Conservation (phyloP, 1,140 invertebrate genomes). For the Venustaconcha ellipsiformis region DNA sequence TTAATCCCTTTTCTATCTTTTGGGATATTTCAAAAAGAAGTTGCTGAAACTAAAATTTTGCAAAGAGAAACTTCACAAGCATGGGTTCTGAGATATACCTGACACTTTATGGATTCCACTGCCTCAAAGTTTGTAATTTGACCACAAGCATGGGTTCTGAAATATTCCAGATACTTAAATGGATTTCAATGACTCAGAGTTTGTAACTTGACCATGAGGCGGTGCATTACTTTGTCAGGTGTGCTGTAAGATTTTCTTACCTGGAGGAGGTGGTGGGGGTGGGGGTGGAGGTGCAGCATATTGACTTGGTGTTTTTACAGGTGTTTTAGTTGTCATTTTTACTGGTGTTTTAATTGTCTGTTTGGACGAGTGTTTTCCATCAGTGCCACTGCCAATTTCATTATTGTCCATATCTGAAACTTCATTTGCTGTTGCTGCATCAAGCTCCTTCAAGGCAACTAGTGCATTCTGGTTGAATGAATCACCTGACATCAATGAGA, state of each 20-base stretch:
- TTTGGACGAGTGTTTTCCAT: background rate
- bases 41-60: too few species aligned
- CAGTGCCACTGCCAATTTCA: conserved; percentile 1
- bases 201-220: too few species aligned
- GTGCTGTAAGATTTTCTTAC: background rate
- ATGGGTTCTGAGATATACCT: background rate
- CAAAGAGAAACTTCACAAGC: too few species aligned
- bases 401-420: conserved; percentile 38
- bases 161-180: too few species aligned
- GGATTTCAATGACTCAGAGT: too few species aligned
- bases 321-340: conserved; percentile 12
- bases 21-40: too few species aligned
- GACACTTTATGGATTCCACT: background rate
- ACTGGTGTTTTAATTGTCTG: background rate
- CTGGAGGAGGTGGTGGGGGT: conserved; percentile 38
- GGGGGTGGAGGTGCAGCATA: conserved; percentile 53
- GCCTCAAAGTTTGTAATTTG: too few species aligned
- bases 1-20: too few species aligned
- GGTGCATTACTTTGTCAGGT: too few species aligned
- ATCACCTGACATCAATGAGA: conserved; percentile 30
- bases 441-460: conserved; percentile 58
- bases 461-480: conserved; percentile 54
- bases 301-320: background rate
- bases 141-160: background rate
- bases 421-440: conserved; percentile 61